phyloP scores from a whole-genome alignment of 2,113 vertebrate species.

The Sander lucioperca region DNA sequence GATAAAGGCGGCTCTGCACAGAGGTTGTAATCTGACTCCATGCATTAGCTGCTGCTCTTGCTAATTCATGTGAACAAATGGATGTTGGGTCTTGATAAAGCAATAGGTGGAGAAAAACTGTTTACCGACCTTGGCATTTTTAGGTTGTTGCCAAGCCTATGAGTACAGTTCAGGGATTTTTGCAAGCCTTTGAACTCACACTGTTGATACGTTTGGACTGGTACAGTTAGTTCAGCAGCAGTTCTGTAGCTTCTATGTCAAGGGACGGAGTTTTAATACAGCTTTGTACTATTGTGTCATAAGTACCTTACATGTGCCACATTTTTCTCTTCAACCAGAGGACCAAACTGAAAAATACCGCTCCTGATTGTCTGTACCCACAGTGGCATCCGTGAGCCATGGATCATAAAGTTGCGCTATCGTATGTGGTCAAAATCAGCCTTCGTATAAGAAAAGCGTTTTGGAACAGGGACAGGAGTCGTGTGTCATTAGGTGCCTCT shows the following conservation, averaged over 20 bases:
- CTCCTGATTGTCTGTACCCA: conserved; percentile 18
- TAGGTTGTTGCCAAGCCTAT: conserved; percentile 43
- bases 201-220: conserved; percentile 15
- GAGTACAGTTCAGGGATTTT: conserved; percentile 48
- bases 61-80: conserved; percentile 76
- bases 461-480: conserved; percentile 45
- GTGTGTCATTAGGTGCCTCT: conserved; percentile 71
- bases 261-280: background rate
- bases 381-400: background rate
- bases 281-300: conserved; percentile 12
- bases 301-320: conserved; percentile 3
- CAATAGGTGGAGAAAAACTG: conserved; percentile 33
- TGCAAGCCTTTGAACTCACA: conserved; percentile 41
- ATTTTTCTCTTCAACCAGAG: conserved; percentile 21
- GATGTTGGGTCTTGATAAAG: conserved; percentile 51
- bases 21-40: conserved; percentile 79
- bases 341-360: conserved; percentile 11
- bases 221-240: background rate
- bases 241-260: background rate
- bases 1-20: conserved; percentile 77
- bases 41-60: conserved; percentile 72
- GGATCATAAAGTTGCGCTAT: conserved; percentile 25
- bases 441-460: conserved; percentile 54
- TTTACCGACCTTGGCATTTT: conserved; percentile 58
- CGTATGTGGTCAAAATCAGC: conserved; percentile 45